Evolutionary conservation across 2,797 vertebrate species (phyloP), one percentile per base, ranked within the genome.

Genomic region (Pempheris klunzingeri): DNA sequence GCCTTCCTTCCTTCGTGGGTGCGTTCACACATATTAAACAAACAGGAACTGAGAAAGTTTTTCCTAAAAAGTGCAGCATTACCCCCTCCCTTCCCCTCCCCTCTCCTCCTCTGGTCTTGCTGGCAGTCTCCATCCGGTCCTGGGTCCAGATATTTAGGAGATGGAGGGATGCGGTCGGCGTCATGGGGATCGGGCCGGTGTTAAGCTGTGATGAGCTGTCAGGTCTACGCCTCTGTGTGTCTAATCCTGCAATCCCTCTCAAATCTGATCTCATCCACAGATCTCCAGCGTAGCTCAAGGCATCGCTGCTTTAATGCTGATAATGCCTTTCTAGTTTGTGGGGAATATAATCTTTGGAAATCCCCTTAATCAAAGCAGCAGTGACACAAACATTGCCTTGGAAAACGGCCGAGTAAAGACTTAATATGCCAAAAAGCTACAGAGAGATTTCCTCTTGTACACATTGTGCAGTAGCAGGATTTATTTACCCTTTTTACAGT

Each of bases 171-270:
- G 63, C 67, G 9, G 39, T 38, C 1, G 63, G 60, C 57, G 69
- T 76, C 49, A 74, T 28, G 55, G 80, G 82, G 88, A 85, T 90
- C 83, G 84, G 36, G 85, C 20, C 74, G 53, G 68, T 11, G 80
- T 83, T 92, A 90, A 93, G 74, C 91, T 71, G 87, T 75, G 88
- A 90, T 86, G 92, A 92, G 87, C 90, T 83, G 90, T 91, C 92
- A 87, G 87, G 86, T 85, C 80, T 65, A 80, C 69, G 83, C 86
- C 91, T 92, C 82, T 59, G 74, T 84, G 75, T 11, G 72, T 92
- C 85, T 92, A 92, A 93, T 93, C 93, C 92, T 38, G 66, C 66
- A 75, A 67, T 87, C 79, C 84, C 69, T 79, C 80, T 63, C 72
- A 74, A 71, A 92, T 91, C 92, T 90, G 84, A 93, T 93, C 88